Evolutionary conservation across 1,140 invertebrate species (phyloP), one percentile per base, ranked within the genome.

Genomic region (Drosophila carrolli): DNA sequence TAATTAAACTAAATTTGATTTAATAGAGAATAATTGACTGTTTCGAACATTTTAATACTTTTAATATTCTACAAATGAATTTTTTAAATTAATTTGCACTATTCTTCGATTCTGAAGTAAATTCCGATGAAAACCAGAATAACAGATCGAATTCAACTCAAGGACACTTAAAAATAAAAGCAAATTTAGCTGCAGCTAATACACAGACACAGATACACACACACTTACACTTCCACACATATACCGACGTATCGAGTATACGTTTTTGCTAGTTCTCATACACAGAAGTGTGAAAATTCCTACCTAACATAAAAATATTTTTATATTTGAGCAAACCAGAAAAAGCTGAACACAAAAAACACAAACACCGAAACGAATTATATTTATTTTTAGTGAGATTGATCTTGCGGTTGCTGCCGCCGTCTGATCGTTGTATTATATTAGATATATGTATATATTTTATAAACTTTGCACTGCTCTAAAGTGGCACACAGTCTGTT

Each of bases 121-220:
- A 71, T 58, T 71, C 29, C 53, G 53, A 37, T 50, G 51, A 67
- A 66, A 58, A 71, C 63, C 56, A 62, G 60, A 71, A 75, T 63
- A 78, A 80, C 41, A 72, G 54, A 62, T 62, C 63, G 62, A 78
- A 91, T 90, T 75, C 47, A 81, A 82, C 86, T 91, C 90, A 91
- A 91, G 90, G 90, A 91, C 90, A 91, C 83, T 91, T 91, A 91
- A 75, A 91, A 91, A 91, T 91, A 91, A 85, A 71, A 77, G 53
- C 47, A 79, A 84, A 89, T 76, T 77, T 89, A 89, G 81, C 84
- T 89, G 81, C 73, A 81, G 50, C 59, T 67, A 54, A 55, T 35
- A 70, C 53, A 51, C 37, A 47, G 29, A 61, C 27, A 70, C 47
- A 75, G 32, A 67, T 19, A 53, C 44, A 35, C 40, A 55, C 47